A percentile compares a stretch with the other conserved stretches of the same genome.
phyloP scores from a whole-genome alignment of 2,888 invertebrate genomes.

The Bhutanitis thaidina region DNA sequence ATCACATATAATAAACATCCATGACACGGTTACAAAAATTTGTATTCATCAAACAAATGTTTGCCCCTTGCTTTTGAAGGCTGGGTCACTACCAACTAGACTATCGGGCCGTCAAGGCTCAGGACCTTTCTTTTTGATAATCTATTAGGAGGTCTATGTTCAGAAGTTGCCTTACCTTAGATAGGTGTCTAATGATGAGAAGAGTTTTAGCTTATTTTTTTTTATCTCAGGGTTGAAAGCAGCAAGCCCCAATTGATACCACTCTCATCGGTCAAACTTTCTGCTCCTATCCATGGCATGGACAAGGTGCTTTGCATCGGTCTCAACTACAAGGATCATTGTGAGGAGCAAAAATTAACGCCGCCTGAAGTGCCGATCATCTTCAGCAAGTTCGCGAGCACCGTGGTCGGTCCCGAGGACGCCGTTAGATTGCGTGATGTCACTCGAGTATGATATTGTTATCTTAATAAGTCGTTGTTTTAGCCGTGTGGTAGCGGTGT shows the following conservation, averaged over 20 bases:
- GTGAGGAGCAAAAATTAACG: constrained; percentile 88
- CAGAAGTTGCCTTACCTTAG: too few relatives aligned
- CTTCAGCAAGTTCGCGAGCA: constrained; percentile 92
- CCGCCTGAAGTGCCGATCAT: constrained; percentile 89
- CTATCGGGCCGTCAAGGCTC: too few relatives aligned
- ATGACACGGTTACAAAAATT: too few relatives aligned
- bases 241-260: constrained; percentile 35
- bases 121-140: too few relatives aligned
- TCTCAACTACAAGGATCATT: constrained; percentile 92
- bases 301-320: constrained; percentile 93
- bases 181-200: too few relatives aligned
- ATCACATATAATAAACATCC: too few relatives aligned
- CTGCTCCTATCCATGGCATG: constrained; percentile 88
- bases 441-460: constrained; percentile 41
- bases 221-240: constrained; percentile 32
- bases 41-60: too few relatives aligned
- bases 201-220: neutral
- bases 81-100: too few relatives aligned
- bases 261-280: constrained; percentile 77
- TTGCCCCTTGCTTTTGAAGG: too few relatives aligned
- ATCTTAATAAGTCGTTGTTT: too few relatives aligned
- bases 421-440: constrained; percentile 71
- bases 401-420: constrained; percentile 86
- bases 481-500: too few relatives aligned
- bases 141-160: too few relatives aligned